Base-by-base conservation (phyloP, 2,888 invertebrate species). In the Orchesellides sinensis region DNA sequence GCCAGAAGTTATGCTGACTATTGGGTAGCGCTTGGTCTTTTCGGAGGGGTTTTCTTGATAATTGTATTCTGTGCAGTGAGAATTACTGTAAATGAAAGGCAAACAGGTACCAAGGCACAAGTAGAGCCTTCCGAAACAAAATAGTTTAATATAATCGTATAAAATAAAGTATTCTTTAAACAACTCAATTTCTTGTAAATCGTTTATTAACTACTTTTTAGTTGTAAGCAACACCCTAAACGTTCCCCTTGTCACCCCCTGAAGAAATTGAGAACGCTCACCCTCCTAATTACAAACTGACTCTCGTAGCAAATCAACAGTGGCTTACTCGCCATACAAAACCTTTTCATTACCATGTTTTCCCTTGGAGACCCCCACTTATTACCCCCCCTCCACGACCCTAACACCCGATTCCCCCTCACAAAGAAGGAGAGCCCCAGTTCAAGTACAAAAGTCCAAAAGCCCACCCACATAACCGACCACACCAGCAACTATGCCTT, bases 1-100 rank as follows among this genome's bases (percentile, higher is more conserved):
- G 78, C 78, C 35, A 27, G 69, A 12, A 63, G 63, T 27, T 78
- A 69, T 69, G 8, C 35, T 47, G 78, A 78, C 32, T 78, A 78
- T 23, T 78, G 69, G 78, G 52, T 78, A 6, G 69, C 78, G 0
- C 40, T 78, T 4, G 61, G 19, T 6, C 29, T 69, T 10, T 78
- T 78, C 40, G 78, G 78, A n/a, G 69, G 78, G 12, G 69, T 78
- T 19, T 78, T 69, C 40, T 47, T 19, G 0, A 0, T 61, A 0
- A 69, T 78, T 0, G 21, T 19, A 35, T 61, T 29, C n/a, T 69
- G 59, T 27, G 78, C 61, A 17, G 17, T 78, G 21, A 23, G 63
- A 2, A 61, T 78, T 52, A 49, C 78, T n/a, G 2, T 12, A 12
- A 40, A 5, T 12, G 40, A 65, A n/a, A 77, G 59, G 21, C 68